Conservation (phyloP, 2,113 vertebrate genomes). For the Motacilla alba region DNA sequence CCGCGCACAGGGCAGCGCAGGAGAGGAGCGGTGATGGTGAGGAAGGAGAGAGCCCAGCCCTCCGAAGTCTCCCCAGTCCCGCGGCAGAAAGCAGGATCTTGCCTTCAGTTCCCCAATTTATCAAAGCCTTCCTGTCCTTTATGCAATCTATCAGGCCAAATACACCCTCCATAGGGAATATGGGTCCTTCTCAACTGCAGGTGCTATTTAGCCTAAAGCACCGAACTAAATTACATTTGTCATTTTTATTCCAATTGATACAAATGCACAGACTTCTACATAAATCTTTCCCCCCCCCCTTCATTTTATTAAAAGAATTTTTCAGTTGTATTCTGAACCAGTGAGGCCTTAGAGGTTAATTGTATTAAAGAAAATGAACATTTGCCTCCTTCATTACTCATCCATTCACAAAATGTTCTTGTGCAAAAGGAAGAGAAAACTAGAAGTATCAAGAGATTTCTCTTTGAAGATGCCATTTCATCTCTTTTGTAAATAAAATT, state of each 20-base stretch:
- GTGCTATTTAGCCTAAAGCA: not conserved
- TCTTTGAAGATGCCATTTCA: not conserved
- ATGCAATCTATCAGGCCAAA: not conserved
- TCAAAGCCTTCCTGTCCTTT: not conserved
- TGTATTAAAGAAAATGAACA: not conserved
- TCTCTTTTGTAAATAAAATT: not conserved
- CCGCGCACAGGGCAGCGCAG: rapidly evolving
- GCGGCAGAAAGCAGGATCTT: not conserved
- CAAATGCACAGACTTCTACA: not conserved
- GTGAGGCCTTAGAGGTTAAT: not conserved
- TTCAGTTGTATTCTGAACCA: not conserved
- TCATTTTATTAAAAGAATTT: not conserved
- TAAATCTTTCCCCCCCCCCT: rapidly evolving
- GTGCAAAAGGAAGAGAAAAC: not conserved
- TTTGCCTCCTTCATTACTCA: not conserved
- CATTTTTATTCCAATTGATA: not conserved
- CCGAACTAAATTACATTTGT: not conserved
- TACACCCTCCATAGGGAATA: rapidly evolving
- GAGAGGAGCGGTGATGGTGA: not conserved
- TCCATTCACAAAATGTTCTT: not conserved
- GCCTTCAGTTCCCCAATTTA: not conserved
- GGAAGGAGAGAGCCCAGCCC: not conserved
- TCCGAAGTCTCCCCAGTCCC: rapidly evolving
- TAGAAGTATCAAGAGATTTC: not conserved
- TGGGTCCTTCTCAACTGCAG: not conserved